These are phyloP conservation scores for Scaptomyza flava DNA, from an alignment of 2,888 invertebrate genomes.

Conservation along the genomic window DNA sequence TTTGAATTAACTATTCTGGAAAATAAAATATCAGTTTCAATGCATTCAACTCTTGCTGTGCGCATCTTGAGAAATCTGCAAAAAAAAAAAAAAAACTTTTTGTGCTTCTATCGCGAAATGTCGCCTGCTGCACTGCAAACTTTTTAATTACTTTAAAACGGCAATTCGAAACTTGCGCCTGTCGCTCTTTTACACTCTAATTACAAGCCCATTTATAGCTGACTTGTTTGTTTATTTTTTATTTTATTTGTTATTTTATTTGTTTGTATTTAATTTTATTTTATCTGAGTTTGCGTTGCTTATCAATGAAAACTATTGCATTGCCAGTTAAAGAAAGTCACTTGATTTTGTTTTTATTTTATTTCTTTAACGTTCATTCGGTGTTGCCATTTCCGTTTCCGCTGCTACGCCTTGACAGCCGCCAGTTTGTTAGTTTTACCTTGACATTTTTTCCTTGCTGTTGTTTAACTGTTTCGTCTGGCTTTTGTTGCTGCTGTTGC, in stretches of 20 bases:
- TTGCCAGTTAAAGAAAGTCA: conserved; percentile 44
- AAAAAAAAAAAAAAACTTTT: conserved; percentile 45
- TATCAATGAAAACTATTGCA: conserved; percentile 60
- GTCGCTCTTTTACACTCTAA: conserved; percentile 64
- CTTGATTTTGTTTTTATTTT: conserved; percentile 17
- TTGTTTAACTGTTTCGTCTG: conserved; percentile 38
- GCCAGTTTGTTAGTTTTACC: conserved; percentile 73
- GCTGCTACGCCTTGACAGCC: conserved; percentile 52
- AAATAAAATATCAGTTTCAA: conserved; percentile 43
- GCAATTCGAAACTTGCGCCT: conserved; percentile 74
- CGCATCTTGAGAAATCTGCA: conserved; percentile 31
- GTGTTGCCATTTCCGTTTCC: conserved; percentile 72
- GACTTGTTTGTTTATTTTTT: conserved; percentile 11
- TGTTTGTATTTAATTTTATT: conserved; percentile 18
- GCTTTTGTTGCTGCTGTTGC: conserved; percentile 14
- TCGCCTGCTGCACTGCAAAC: conserved; percentile 61
- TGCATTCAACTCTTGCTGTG: conserved; percentile 32
- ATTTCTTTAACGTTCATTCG: conserved; percentile 52
- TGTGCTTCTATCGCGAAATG: conserved; percentile 61
- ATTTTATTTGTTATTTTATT: conserved; percentile 4
- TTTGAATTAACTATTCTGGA: conserved; percentile 16
- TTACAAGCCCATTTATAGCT: conserved; percentile 65
- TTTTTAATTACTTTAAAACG: conserved; percentile 78
- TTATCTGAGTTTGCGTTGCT: conserved; percentile 41
- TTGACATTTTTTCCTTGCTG: conserved; percentile 70